These are phyloP conservation scores for Macrotis lagotis DNA, from an alignment of 2,113 vertebrate genomes.

Conservation along the genomic window DNA sequence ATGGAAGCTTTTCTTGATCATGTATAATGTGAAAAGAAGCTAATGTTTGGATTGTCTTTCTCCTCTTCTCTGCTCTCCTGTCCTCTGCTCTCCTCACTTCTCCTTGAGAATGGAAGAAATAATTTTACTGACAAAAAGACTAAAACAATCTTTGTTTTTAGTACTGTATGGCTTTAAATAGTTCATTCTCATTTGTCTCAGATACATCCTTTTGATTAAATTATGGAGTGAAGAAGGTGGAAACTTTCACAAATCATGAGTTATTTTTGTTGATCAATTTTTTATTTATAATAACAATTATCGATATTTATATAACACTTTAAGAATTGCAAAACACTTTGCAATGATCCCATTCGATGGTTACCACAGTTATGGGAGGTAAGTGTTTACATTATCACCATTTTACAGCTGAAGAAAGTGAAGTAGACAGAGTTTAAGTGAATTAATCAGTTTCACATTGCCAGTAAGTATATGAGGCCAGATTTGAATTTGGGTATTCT, in stretches of 20 bases:
- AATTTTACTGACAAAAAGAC: background rate
- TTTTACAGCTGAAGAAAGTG: background rate
- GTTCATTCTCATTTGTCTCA: background rate
- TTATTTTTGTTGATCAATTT: background rate
- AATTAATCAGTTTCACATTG: background rate
- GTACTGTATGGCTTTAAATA: background rate
- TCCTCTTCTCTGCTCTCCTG: background rate
- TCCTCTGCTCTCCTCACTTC: background rate
- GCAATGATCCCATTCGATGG: no score
- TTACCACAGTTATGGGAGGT: no score
- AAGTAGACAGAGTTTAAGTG: background rate
- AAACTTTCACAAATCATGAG: background rate
- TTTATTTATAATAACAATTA: background rate
- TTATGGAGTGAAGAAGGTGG: background rate
- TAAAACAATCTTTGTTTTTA: background rate
- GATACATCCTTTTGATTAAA: background rate
- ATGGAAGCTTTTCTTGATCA: background rate
- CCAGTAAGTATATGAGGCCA: background rate
- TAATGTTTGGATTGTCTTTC: background rate
- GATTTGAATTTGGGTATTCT: background rate
- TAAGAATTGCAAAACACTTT: background rate
- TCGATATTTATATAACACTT: background rate
- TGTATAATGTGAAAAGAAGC: background rate
- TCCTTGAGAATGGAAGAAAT: background rate
- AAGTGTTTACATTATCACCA: background rate